Evolutionary conservation across 2,888 invertebrate genomes (phyloP).

Genomic region (Dynastes grantii): DNA sequence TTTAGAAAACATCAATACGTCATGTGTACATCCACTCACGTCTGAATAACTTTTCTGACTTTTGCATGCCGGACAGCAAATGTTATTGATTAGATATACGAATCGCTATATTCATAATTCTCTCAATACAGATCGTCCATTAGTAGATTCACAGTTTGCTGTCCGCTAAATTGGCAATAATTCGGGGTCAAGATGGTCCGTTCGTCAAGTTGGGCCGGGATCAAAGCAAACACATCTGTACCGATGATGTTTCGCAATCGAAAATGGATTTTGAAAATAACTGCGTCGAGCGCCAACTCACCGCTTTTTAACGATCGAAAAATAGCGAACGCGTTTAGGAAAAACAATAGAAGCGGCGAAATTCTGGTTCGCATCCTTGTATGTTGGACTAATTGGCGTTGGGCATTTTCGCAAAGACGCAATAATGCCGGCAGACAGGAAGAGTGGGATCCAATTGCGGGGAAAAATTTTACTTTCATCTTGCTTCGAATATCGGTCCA

Average conservation of each 20-base stretch:
- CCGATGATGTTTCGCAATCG: slow-evolving; percentile 42
- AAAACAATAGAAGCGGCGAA: slow-evolving; percentile 27
- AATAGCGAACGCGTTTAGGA: not conserved
- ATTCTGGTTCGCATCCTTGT: slow-evolving; percentile 2
- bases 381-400: slow-evolving; percentile 38
- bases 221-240: slow-evolving; percentile 44
- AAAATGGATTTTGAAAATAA: slow-evolving; percentile 44
- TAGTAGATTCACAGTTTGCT: slow-evolving; percentile 26
- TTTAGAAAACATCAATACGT: slow-evolving; percentile 10
- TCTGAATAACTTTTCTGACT: slow-evolving; percentile 5
- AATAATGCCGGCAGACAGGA: not conserved
- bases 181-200: slow-evolving; percentile 38
- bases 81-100: slow-evolving; percentile 27
- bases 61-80: slow-evolving; percentile 10
- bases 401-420: slow-evolving; percentile 3
- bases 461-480: slow-evolving; percentile 29
- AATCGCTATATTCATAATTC: slow-evolving; percentile 28
- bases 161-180: slow-evolving; percentile 44
- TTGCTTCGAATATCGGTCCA: slow-evolving; percentile 5
- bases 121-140: slow-evolving; percentile 40
- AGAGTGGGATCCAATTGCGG: not conserved
- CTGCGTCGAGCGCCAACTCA: slow-evolving; percentile 17
- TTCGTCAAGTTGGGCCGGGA: slow-evolving; percentile 27
- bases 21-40: not conserved
- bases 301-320: slow-evolving; percentile 25